phyloP scores from a whole-genome alignment of 2,797 vertebrate species.

The Sebastes trivittatus region DNA sequence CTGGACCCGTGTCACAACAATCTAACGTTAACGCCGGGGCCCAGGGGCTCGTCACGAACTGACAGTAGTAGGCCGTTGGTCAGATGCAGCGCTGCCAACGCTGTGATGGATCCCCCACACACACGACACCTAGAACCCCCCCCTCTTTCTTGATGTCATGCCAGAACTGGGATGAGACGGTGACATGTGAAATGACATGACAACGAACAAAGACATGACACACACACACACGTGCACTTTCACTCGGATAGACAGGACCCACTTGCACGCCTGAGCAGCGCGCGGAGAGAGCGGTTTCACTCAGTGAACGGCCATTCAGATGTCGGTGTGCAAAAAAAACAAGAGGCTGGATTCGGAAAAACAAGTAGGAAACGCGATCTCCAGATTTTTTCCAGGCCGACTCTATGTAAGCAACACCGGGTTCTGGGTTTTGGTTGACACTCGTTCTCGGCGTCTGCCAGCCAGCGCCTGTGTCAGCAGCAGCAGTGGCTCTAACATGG shows the following conservation, averaged over 20 bases:
- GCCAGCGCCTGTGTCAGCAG: conserved; percentile 43
- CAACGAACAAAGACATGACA: conserved; percentile 56
- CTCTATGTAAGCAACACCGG: conserved; percentile 69
- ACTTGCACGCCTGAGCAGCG: conserved; percentile 35
- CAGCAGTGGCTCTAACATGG: conserved; percentile 30
- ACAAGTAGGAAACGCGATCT: conserved; percentile 48
- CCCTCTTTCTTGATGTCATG: not conserved
- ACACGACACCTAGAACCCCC: conserved; percentile 32
- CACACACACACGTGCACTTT: conserved; percentile 7
- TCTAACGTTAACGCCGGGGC: conserved; percentile 54
- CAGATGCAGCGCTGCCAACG: conserved; percentile 59
- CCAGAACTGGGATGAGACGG: conserved; percentile 24
- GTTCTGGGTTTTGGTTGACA: conserved; percentile 55
- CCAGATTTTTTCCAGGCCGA: conserved; percentile 38
- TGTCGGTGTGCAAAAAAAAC: conserved; percentile 21
- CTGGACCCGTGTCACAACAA: conserved; percentile 72
- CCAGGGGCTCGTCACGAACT: conserved; percentile 48
- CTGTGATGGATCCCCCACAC: conserved; percentile 55
- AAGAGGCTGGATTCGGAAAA: not conserved
- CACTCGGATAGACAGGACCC: conserved; percentile 15
- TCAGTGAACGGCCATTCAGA: conserved; percentile 2
- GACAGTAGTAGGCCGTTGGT: conserved; percentile 81
- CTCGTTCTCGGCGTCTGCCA: conserved; percentile 35
- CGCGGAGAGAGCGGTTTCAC: not conserved
- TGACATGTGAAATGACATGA: conserved; percentile 66